A percentile compares a stretch with the other conserved stretches of the same genome.
These are phyloP conservation scores for Nomada fabriciana DNA, from an alignment of 2,888 invertebrate genomes.

Conservation along the genomic window DNA sequence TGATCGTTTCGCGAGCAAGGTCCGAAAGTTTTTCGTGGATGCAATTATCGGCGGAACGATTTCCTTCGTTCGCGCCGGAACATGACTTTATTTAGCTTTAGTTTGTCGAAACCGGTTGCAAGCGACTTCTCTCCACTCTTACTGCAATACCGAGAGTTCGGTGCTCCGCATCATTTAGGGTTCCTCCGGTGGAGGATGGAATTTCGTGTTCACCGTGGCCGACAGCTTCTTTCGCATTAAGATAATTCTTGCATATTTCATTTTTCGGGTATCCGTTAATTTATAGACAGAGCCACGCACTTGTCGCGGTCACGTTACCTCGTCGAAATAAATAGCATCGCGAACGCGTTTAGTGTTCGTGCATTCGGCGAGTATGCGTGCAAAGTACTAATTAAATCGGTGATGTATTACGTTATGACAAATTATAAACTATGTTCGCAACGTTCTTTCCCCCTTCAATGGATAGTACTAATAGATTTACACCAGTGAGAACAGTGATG, in stretches of 20 bases:
- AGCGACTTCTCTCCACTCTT: conserved; percentile 63
- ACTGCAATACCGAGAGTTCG: conserved; percentile 58
- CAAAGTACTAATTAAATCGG: no score
- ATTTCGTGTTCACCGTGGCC: conserved; percentile 63
- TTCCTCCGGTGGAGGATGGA: conserved; percentile 65
- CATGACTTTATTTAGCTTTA: conserved; percentile 78
- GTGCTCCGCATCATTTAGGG: conserved; percentile 68
- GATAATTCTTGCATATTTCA: conserved; percentile 34
- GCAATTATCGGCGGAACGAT: conserved; percentile 65
- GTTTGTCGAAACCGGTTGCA: conserved; percentile 78
- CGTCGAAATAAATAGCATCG: neutral
- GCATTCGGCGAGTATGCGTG: no score
- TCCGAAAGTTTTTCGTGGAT: conserved; percentile 54
- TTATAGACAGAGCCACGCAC: neutral
- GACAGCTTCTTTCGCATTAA: conserved; percentile 58
- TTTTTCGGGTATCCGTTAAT: neutral
- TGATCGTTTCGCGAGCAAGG: conserved; percentile 32
- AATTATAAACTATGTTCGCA: no score
- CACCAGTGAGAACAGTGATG: no score
- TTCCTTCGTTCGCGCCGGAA: conserved; percentile 64
- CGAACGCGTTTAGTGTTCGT: neutral
- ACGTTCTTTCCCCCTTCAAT: no score
- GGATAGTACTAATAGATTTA: no score
- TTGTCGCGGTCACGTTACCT: neutral
- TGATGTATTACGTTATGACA: no score